Conservation (phyloP, 2,888 invertebrate genomes). For the Eulithis testata region DNA sequence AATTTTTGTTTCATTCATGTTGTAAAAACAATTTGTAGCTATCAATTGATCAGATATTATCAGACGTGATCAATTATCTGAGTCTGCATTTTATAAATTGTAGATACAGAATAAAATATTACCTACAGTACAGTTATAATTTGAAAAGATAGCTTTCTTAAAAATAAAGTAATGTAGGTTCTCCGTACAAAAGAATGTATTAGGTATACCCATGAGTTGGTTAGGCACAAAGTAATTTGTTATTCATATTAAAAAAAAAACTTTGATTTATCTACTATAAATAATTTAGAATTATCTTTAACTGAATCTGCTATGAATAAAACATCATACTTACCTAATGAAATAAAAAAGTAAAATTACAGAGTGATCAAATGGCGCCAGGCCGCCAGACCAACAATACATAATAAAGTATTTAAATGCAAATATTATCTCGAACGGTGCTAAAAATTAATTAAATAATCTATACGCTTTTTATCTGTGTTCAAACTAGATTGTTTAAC, state of each 20-base stretch:
- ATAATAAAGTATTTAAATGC: slow-evolving; percentile 42
- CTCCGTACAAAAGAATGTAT: no score
- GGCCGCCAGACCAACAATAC: slow-evolving; percentile 51
- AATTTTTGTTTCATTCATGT: slow-evolving; percentile 26
- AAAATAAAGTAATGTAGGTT: no score
- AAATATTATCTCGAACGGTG: slow-evolving; percentile 33
- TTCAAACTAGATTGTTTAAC: slow-evolving; percentile 38
- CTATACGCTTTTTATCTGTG: slow-evolving; percentile 33
- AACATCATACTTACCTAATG: slow-evolving; percentile 2
- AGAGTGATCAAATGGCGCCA: slow-evolving; percentile 52
- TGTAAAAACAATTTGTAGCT: slow-evolving; percentile 17
- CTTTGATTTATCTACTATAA: no score
- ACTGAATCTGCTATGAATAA: slow-evolving; percentile 1
- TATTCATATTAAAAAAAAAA: no score
- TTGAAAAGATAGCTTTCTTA: no score
- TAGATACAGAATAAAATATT: no score
- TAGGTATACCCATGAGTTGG: no score
- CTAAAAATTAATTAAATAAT: slow-evolving; percentile 40
- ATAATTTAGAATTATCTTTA: background rate
- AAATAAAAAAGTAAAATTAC: slow-evolving; percentile 17
- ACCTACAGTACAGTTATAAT: no score
- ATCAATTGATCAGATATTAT: slow-evolving; percentile 7
- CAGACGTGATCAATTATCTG: no score
- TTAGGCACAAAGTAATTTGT: no score
- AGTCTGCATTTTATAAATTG: no score